Conservation (phyloP, 2,888 invertebrate species). For the Spialia ferax region DNA sequence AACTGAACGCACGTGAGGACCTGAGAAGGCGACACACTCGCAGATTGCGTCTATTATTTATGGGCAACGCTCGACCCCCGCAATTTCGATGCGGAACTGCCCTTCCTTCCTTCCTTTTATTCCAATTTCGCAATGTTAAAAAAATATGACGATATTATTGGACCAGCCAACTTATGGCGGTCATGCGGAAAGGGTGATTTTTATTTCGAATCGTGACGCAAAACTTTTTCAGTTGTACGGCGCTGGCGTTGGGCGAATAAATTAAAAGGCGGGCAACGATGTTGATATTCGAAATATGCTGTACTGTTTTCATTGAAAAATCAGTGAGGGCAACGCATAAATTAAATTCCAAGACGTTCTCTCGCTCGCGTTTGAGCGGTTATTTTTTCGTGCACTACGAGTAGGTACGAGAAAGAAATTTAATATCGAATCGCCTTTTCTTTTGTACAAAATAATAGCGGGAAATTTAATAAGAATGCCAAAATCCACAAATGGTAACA, state of each 20-base stretch:
- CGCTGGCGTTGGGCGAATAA: constrained; percentile 46
- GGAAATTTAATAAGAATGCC: constrained; percentile 47
- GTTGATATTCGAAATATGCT: constrained; percentile 47
- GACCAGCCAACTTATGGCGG: constrained; percentile 74
- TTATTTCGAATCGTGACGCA: constrained; percentile 53
- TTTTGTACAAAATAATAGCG: constrained; percentile 32
- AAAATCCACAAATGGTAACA: constrained; percentile 40
- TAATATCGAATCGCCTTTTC: constrained; percentile 46
- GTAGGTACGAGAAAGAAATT: too few relatives aligned
- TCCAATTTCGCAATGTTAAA: constrained; percentile 81
- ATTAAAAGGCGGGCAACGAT: constrained; percentile 48
- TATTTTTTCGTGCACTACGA: constrained; percentile 50
- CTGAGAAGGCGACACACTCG: constrained; percentile 55
- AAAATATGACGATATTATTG: constrained; percentile 86
- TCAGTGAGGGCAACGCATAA: constrained; percentile 55
- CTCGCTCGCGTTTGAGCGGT: constrained; percentile 49
- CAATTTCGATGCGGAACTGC: constrained; percentile 78
- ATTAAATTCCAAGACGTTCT: constrained; percentile 71
- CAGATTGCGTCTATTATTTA: constrained; percentile 85
- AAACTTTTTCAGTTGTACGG: constrained; percentile 42
- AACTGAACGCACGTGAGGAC: constrained; percentile 47
- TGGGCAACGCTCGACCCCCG: constrained; percentile 72
- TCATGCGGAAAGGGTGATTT: constrained; percentile 76
- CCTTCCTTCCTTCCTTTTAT: constrained; percentile 73
- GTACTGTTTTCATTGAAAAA: constrained; percentile 46